A percentile compares a stretch with the other conserved stretches of the same genome.
Evolutionary conservation across 2,888 invertebrate species (phyloP).

Genomic region (Rotaria sp.): DNA sequence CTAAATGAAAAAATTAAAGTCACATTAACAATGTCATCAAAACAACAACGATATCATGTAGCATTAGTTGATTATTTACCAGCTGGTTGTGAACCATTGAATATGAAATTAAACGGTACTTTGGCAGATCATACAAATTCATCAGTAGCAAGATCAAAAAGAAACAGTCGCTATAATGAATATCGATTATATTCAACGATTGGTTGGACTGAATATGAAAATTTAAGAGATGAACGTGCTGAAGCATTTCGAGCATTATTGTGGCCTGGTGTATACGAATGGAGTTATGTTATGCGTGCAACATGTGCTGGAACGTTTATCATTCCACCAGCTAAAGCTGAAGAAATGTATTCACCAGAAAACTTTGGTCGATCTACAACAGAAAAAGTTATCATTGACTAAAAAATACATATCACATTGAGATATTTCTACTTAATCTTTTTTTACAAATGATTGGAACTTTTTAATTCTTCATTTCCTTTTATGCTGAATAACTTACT

Average conservation of each 20-base stretch:
- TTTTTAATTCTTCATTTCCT: not conserved
- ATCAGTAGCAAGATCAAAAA: not conserved
- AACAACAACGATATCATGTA: not conserved
- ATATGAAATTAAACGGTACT: not conserved
- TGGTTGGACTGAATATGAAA: slow-evolving; percentile 1
- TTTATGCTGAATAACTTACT: too few relatives aligned
- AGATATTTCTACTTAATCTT: not conserved
- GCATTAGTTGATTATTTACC: slow-evolving; percentile 13
- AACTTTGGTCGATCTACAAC: not conserved
- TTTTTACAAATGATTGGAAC: not conserved
- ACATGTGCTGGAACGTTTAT: not conserved
- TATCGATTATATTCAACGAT: not conserved
- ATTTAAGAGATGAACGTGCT: slow-evolving; percentile 2
- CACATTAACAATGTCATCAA: too few relatives aligned
- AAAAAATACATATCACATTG: not conserved
- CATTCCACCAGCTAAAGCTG: slow-evolving; percentile 11
- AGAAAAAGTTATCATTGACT: not conserved
- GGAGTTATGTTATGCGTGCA: slow-evolving; percentile 1
- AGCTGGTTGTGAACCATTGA: not conserved
- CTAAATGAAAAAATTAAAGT: too few relatives aligned
- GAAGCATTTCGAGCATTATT: slow-evolving; percentile 12
- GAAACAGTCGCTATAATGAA: not conserved
- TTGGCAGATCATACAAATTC: not conserved
- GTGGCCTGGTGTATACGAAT: slow-evolving; percentile 10
- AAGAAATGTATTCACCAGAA: slow-evolving; percentile 9